Conservation (phyloP, 2,888 invertebrate species). For the Hymenopus coronatus region DNA sequence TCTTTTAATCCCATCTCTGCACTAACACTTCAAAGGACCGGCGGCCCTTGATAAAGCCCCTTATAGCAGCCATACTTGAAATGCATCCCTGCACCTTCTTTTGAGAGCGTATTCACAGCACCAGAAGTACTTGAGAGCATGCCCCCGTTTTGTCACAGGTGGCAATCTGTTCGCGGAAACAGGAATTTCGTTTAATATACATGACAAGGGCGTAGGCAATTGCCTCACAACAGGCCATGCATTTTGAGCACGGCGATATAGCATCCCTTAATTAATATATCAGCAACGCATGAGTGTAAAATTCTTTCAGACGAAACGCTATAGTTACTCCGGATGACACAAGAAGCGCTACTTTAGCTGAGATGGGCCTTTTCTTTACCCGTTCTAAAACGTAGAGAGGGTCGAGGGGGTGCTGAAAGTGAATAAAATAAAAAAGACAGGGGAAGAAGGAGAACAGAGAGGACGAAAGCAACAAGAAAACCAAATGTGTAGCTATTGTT, state of each 20-base stretch:
- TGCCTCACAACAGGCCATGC: background rate
- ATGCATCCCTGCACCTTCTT: background rate
- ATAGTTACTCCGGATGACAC: background rate
- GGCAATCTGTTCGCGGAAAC: background rate
- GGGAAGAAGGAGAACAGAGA: background rate
- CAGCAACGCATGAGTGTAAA: background rate
- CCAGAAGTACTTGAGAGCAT: background rate
- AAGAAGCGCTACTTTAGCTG: slow-evolving; percentile 4
- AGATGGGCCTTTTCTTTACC: slow-evolving; percentile 15
- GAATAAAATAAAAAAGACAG: slow-evolving; percentile 13
- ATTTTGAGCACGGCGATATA: background rate
- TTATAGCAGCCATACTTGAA: background rate
- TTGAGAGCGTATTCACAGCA: background rate
- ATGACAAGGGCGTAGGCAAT: background rate
- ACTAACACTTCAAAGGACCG: background rate
- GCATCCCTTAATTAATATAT: background rate
- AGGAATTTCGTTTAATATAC: background rate
- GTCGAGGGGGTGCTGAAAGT: background rate
- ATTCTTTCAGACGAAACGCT: background rate
- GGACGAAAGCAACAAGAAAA: slow-evolving; percentile 18
- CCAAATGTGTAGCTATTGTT: slow-evolving; percentile 17
- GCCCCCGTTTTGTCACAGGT: background rate
- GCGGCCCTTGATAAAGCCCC: background rate
- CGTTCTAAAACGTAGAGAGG: background rate
- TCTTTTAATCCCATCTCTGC: too few species aligned